Percentiles rank a stretch among this genome's conserved stretches.
These are phyloP conservation scores for Eciton burchellii DNA, from an alignment of 1,140 invertebrate genomes.

Conservation along the genomic window DNA sequence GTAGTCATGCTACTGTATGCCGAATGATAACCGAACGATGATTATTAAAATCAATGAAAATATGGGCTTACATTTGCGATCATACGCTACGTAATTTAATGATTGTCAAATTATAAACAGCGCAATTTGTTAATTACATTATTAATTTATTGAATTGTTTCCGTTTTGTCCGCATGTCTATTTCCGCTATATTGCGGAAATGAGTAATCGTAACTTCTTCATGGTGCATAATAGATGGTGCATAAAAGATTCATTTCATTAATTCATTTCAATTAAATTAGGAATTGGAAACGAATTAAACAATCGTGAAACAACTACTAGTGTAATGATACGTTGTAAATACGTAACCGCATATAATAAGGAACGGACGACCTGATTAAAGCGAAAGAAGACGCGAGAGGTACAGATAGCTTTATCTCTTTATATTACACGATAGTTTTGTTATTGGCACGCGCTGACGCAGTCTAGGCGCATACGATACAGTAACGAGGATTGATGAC, in stretches of 20 bases:
- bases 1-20: too few relatives aligned
- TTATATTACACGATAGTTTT: conserved; percentile 53
- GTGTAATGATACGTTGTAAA: conserved; percentile 58
- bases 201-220: conserved; percentile 24
- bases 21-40: background rate
- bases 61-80: background rate
- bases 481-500: background rate
- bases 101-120: conserved; percentile 2
- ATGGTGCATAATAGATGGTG: background rate
- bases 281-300: conserved; percentile 20
- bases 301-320: conserved; percentile 16
- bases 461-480: conserved; percentile 1
- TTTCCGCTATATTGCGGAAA: background rate
- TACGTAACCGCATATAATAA: conserved; percentile 36
- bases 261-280: conserved; percentile 27
- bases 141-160: conserved; percentile 21
- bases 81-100: background rate
- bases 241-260: too few relatives aligned
- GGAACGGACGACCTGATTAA: background rate
- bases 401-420: conserved; percentile 40
- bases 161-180: background rate
- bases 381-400: background rate
- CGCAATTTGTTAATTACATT: conserved; percentile 12
- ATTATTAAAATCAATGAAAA: background rate
- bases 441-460: conserved; percentile 29